These are phyloP conservation scores for Opisthograptis luteolata DNA, from an alignment of 2,888 invertebrate species.

Conservation along the genomic window DNA sequence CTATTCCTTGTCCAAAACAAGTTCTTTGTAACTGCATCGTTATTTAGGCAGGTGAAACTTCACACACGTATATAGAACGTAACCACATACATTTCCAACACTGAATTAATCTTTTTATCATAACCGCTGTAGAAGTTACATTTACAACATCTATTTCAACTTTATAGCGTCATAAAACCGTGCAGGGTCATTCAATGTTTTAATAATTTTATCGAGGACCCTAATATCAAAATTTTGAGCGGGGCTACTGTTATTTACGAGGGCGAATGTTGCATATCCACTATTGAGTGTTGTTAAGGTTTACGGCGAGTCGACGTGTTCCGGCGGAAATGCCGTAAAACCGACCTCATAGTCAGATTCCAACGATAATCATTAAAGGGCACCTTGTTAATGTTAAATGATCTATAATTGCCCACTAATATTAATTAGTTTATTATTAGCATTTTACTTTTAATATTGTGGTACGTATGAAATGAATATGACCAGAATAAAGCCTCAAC, in stretches of 20 bases:
- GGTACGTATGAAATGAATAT: no score
- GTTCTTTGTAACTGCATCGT: neutral
- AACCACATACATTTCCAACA: constrained; percentile 4
- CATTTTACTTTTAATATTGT: constrained; percentile 5
- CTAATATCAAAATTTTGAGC: constrained; percentile 58
- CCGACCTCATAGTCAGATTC: constrained; percentile 68
- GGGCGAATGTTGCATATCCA: constrained; percentile 59
- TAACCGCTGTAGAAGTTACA: constrained; percentile 42
- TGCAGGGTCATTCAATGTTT: constrained; percentile 58
- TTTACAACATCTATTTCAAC: constrained; percentile 47
- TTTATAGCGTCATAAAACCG: constrained; percentile 61
- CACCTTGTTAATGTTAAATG: constrained; percentile 80
- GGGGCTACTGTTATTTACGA: constrained; percentile 64
- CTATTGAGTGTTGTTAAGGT: constrained; percentile 60
- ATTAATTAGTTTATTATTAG: constrained; percentile 59
- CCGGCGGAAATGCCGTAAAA: constrained; percentile 76
- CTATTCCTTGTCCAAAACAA: neutral
- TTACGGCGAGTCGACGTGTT: constrained; percentile 64
- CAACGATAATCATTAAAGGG: constrained; percentile 75
- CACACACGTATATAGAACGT: neutral
- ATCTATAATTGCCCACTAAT: constrained; percentile 70
- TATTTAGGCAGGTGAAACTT: constrained; percentile 3
- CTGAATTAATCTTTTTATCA: constrained; percentile 45
- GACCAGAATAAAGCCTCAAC: no score
- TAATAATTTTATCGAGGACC: constrained; percentile 55